Conservation (phyloP, 2,797 vertebrate species). For the Liparis tanakae region DNA sequence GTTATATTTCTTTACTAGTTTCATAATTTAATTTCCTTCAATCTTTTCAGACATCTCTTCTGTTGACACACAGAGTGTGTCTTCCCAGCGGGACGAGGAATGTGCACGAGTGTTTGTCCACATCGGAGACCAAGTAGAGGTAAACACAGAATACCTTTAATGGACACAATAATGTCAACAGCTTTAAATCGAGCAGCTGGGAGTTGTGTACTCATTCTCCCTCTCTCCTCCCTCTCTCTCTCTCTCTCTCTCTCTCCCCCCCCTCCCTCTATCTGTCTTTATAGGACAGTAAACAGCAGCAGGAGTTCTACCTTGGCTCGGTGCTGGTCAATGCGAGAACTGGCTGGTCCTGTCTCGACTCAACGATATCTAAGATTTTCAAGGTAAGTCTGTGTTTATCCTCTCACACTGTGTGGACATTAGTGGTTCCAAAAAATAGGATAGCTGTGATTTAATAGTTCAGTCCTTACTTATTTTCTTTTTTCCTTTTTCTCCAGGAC, state of each 20-base stretch:
- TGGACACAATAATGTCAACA: neutral
- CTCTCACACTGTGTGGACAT: neutral
- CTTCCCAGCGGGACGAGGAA: conserved; percentile 84
- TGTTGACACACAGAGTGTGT: conserved; percentile 82
- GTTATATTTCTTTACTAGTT: neutral
- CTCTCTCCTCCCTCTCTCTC: conserved; percentile 19
- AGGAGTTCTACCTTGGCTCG: conserved; percentile 92
- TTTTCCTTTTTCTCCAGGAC: conserved; percentile 78
- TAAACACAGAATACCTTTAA: conserved; percentile 56
- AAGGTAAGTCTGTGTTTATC: conserved; percentile 80
- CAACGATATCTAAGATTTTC: conserved; percentile 89
- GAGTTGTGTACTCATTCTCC: neutral
- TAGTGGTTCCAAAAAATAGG: neutral
- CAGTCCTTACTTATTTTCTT: neutral
- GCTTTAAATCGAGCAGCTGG: neutral
- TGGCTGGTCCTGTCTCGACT: conserved; percentile 92
- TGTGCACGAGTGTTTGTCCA: conserved; percentile 86
- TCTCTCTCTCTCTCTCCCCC: too few relatives aligned
- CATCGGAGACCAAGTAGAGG: conserved; percentile 88
- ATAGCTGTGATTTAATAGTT: neutral
- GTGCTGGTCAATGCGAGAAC: conserved; percentile 85
- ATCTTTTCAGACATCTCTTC: conserved; percentile 84
- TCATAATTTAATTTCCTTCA: neutral
- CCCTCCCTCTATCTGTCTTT: conserved; percentile 16
- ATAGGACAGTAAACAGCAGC: conserved; percentile 91